Evolutionary conservation across 2,888 invertebrate species (phyloP).

Genomic region (Allolobophora icterica): DNA sequence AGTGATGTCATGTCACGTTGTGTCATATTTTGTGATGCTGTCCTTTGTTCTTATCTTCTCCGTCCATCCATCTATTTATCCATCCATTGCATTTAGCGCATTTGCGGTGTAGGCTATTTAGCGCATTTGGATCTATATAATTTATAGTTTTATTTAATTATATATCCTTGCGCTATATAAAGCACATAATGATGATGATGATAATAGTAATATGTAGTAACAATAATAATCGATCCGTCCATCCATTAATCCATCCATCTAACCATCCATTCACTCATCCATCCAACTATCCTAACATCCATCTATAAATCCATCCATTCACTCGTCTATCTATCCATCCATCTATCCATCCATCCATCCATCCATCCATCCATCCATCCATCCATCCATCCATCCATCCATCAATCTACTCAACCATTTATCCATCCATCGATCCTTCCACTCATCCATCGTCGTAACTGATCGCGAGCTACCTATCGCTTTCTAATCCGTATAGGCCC

Average conservation of each 20-base stretch:
- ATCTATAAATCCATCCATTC: background rate
- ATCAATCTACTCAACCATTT: background rate
- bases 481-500: background rate
- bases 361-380: background rate
- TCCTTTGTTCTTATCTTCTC: no score
- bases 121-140: no score
- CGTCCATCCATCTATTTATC: no score
- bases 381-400: background rate
- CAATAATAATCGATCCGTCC: no score
- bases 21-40: no score
- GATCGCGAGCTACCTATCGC: background rate
- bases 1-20: no score
- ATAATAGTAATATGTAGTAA: no score
- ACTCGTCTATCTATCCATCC: background rate
- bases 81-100: no score
- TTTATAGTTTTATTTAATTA: no score
- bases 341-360: background rate
- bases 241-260: background rate
- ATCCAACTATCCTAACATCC: background rate
- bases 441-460: background rate
- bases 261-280: background rate
- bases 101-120: no score
- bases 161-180: no score
- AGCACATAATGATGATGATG: no score
- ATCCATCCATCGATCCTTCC: background rate